phyloP scores from a whole-genome alignment of 2,797 vertebrate species.

The Poecile montanus region DNA sequence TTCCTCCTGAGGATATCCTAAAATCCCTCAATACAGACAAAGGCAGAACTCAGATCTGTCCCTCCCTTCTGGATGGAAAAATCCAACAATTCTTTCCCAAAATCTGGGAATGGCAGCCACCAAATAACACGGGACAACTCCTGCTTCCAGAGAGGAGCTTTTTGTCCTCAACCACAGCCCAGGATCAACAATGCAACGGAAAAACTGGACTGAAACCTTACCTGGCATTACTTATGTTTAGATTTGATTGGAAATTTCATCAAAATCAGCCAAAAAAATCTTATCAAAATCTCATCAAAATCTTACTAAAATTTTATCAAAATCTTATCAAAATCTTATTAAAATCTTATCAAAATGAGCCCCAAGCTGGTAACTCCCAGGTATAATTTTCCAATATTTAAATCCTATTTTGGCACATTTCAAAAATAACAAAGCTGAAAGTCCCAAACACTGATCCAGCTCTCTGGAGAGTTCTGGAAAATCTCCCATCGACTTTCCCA shows the following conservation, averaged over 20 bases:
- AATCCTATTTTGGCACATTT: neutral
- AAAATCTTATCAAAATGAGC: neutral
- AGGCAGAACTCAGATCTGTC: neutral
- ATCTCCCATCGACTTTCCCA: neutral
- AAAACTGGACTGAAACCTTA: neutral
- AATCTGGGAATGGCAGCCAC: neutral
- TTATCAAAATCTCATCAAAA: neutral
- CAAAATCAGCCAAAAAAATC: neutral
- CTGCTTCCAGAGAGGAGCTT: neutral
- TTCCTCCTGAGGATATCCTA: neutral
- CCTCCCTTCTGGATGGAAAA: neutral
- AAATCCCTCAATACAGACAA: neutral
- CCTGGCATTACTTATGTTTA: fast-evolving
- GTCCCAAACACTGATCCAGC: neutral
- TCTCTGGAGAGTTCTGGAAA: neutral
- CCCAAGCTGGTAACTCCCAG: neutral
- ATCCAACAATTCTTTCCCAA: neutral
- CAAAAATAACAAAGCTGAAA: neutral
- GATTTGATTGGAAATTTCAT: neutral
- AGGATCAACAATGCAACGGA: fast-evolving
- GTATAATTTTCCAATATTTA: neutral
- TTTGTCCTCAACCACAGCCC: neutral
- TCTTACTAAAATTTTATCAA: neutral
- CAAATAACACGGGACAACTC: neutral
- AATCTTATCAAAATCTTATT: neutral